Conservation (phyloP, 2,888 invertebrate genomes). For the Troglohyphantes excavatus region DNA sequence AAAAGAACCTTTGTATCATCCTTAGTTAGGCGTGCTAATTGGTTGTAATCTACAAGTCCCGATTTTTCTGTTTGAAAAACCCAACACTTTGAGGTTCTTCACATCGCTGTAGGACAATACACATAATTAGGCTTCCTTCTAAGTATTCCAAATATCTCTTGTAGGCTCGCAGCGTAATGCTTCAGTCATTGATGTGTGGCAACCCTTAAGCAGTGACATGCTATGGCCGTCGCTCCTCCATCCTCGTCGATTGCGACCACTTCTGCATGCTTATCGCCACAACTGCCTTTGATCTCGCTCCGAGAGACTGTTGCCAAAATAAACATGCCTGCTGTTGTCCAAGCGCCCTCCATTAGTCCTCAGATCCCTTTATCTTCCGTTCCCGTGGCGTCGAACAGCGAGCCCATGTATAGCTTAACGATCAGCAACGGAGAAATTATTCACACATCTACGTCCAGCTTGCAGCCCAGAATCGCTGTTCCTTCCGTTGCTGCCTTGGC, state of each 20-base stretch:
- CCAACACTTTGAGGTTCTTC: no score
- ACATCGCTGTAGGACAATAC: no score
- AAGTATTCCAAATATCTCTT: background rate
- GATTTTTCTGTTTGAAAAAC: no score
- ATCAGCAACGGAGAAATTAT: slow-evolving; percentile 74
- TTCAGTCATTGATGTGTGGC: background rate
- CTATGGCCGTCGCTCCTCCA: slow-evolving; percentile 68
- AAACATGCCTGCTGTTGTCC: slow-evolving; percentile 70
- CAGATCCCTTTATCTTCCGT: slow-evolving; percentile 41
- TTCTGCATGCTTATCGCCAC: slow-evolving; percentile 49
- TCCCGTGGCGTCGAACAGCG: slow-evolving; percentile 41
- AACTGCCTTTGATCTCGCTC: slow-evolving; percentile 70
- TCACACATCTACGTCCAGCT: slow-evolving; percentile 39
- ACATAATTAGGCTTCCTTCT: background rate
- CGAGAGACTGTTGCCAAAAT: slow-evolving; percentile 75
- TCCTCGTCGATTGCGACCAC: slow-evolving; percentile 65
- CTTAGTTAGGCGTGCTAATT: no score
- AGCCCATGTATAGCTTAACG: slow-evolving; percentile 66
- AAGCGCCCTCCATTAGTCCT: slow-evolving; percentile 35
- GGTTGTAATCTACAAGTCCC: no score
- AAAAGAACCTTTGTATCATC: no score
- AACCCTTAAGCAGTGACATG: slow-evolving; percentile 9
- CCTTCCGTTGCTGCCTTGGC: slow-evolving; percentile 63
- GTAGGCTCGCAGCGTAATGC: background rate
- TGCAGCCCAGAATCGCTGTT: slow-evolving; percentile 58